Evolutionary conservation across 2,888 invertebrate genomes (phyloP), one percentile per base, ranked within the genome.

Genomic region (Drosophila algonquin): DNA sequence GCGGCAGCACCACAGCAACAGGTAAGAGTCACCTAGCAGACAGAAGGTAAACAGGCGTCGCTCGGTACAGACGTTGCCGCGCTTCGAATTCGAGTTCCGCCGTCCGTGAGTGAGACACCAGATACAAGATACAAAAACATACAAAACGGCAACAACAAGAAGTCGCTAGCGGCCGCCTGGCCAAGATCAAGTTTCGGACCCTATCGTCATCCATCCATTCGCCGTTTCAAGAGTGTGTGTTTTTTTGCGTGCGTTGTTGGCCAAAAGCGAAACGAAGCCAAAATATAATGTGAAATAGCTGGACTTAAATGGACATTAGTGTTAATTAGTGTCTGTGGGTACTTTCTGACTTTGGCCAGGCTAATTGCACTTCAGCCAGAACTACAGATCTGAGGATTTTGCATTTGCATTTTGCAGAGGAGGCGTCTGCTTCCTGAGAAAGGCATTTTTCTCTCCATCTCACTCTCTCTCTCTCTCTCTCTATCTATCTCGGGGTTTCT

Each of bases 11-110:
- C 60, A 44, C 59, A 47, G 76, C 88, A 85, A 89, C 85, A 84
- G 87, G 87, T 85, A 89, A 74, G 62, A 74, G 53, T 45, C 55
- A 52, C 16, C 76, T 61, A 67, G 58, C 75, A 70, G 60, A 72
- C 84, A 85, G 87, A 87, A 87, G 89, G 87, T 81, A 90, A 91
- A 89, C 89, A 82, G 80, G 81, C 82, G 80, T 85, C 75, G 82
- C 77, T 77, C 76, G 76, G 90, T 81, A 45, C 77, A 89, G 90
- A 89, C 90, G 90, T 88, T 73, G 67, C 32, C 70, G 79, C 78
- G 76, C 76, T 74, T 77, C 71, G 63, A 44, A 45, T 40, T 60
- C 53, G 47, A 53, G 32, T 73, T 53, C 14, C 45, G 63, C 14
- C 30, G 18, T 32, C 40, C 40, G 40, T 40, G 40, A 40, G 65